These are phyloP conservation scores for Garra rufa DNA, from an alignment of 2,113 vertebrate genomes.

Conservation along the genomic window DNA sequence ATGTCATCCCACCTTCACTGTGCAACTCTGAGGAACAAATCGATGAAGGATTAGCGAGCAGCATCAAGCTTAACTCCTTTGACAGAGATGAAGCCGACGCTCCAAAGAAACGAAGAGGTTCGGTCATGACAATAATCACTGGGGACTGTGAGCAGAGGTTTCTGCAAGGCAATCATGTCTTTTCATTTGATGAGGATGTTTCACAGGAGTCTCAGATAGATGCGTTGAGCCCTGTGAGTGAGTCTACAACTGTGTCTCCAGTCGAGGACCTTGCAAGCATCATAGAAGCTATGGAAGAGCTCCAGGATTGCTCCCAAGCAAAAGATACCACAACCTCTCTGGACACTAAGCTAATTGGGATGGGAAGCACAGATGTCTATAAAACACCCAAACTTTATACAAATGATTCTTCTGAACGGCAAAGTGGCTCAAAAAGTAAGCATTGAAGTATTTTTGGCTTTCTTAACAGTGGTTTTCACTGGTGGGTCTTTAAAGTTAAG, in stretches of 20 bases:
- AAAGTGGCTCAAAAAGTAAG: slow-evolving; percentile 63
- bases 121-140: slow-evolving; percentile 65
- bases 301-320: slow-evolving; percentile 18
- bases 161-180: slow-evolving; percentile 64
- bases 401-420: slow-evolving; percentile 47
- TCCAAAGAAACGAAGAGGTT: slow-evolving; percentile 62
- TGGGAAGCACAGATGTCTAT: no score
- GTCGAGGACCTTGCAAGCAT: slow-evolving; percentile 52
- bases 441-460: not conserved
- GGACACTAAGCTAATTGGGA: not conserved
- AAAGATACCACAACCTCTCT: slow-evolving; percentile 44
- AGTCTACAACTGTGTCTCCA: slow-evolving; percentile 58
- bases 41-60: slow-evolving; percentile 42
- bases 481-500: no score
- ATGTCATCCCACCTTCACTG: slow-evolving; percentile 65
- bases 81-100: not conserved
- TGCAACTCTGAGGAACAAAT: slow-evolving; percentile 63
- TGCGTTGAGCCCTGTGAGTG: slow-evolving; percentile 30
- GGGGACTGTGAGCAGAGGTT: slow-evolving; percentile 65
- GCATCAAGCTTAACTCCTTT: slow-evolving; percentile 30
- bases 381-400: slow-evolving; percentile 31
- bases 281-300: slow-evolving; percentile 50
- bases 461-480: not conserved
- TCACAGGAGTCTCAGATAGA: slow-evolving; percentile 62
- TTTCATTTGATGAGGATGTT: slow-evolving; percentile 27